These are phyloP conservation scores for Eutolmus rufibarbis DNA, from an alignment of 2,888 invertebrate genomes.

Conservation along the genomic window DNA sequence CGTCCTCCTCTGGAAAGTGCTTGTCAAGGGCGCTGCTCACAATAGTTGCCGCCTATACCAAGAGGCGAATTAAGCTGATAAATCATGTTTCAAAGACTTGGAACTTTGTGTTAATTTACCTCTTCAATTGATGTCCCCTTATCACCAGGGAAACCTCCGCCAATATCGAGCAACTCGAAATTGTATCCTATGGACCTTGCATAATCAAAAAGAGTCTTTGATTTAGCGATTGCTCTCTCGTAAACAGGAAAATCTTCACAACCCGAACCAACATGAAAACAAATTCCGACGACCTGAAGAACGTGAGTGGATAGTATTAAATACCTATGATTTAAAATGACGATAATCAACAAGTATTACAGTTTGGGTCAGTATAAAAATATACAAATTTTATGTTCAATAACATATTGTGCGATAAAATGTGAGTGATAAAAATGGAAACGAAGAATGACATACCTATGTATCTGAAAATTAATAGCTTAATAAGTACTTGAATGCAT, in stretches of 20 bases:
- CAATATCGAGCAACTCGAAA: conserved; percentile 84
- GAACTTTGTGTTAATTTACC: conserved; percentile 58
- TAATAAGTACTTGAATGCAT: no score
- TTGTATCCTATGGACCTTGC: conserved; percentile 77
- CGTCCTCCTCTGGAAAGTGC: conserved; percentile 74
- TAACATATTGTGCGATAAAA: no score
- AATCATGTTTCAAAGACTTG: conserved; percentile 6
- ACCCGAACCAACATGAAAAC: conserved; percentile 96
- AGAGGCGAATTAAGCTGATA: conserved; percentile 25
- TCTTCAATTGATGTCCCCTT: conserved; percentile 73
- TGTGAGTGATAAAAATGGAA: no score
- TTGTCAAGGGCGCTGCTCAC: conserved; percentile 81
- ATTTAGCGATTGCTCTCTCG: conserved; percentile 76
- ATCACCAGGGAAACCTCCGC: conserved; percentile 90
- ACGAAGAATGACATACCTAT: no score
- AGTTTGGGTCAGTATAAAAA: no score
- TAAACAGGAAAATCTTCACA: conserved; percentile 85
- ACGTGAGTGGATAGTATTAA: background rate
- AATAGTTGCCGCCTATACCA: conserved; percentile 74
- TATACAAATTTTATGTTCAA: no score
- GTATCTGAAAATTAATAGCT: no score
- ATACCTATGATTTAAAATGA: no score
- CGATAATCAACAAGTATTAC: no score
- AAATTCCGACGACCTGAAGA: conserved; percentile 73
- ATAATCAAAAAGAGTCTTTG: conserved; percentile 77